A percentile compares a stretch with the other conserved stretches of the same genome.
Conservation (phyloP, 1,140 invertebrate species). For the Frieseomelitta varia region DNA sequence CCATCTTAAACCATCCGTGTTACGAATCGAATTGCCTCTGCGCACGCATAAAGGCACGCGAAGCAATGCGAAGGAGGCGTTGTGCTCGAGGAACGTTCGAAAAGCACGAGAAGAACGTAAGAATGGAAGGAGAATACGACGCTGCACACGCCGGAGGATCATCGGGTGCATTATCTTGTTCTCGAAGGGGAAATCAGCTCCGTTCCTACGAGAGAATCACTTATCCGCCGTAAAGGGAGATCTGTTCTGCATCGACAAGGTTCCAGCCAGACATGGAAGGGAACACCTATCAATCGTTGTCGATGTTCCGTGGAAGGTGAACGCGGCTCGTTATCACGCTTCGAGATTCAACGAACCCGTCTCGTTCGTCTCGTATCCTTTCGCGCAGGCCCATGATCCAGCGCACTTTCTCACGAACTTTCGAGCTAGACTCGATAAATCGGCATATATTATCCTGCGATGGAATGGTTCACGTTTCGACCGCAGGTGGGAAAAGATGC, state of each 20-base stretch:
- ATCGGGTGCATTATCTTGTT: neutral
- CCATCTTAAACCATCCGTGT: neutral
- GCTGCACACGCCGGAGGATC: neutral
- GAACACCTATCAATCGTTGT: constrained; percentile 43
- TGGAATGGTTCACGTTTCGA: neutral
- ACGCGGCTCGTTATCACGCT: constrained; percentile 44
- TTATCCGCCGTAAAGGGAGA: constrained; percentile 30
- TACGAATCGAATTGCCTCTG: neutral
- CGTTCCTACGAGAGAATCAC: constrained; percentile 15
- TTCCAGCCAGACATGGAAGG: neutral
- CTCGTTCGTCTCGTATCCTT: neutral
- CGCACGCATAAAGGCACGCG: neutral
- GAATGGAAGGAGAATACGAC: neutral
- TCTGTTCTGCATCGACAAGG: neutral
- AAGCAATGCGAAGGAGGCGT: neutral
- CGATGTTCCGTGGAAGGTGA: constrained; percentile 18
- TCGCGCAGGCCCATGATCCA: neutral
- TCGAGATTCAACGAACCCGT: neutral
- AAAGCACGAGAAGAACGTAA: neutral
- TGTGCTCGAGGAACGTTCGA: too few species aligned
- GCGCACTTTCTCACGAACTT: neutral
- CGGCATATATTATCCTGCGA: neutral
- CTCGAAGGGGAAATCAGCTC: constrained; percentile 1
- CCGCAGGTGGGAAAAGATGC: neutral
- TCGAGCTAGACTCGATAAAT: neutral